phyloP scores from a whole-genome alignment of 1,140 invertebrate species.

The Muscidifurax raptorellus region DNA sequence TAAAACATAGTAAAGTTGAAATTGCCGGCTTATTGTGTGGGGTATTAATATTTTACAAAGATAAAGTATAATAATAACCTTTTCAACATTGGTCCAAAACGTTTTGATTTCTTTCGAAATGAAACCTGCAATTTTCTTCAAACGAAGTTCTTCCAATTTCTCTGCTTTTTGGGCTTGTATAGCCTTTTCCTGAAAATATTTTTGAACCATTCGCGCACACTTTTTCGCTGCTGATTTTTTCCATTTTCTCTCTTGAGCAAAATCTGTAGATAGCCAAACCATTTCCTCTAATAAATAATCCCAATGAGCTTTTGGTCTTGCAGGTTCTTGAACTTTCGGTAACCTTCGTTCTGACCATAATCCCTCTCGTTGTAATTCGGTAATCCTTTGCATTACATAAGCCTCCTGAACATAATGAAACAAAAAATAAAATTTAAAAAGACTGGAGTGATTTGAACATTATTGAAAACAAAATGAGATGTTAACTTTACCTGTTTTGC shows the following conservation, averaged over 20 bases:
- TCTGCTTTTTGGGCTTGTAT: constrained; percentile 91
- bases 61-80: constrained; percentile 76
- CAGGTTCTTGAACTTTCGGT: constrained; percentile 94
- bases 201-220: constrained; percentile 93
- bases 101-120: constrained; percentile 95
- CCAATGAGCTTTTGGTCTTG: constrained; percentile 96
- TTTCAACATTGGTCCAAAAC: constrained; percentile 98
- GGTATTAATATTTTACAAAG: constrained; percentile 57
- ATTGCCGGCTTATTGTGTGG: constrained; percentile 75
- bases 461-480: constrained; percentile 50
- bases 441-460: too few relatives aligned
- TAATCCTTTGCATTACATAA: constrained; percentile 93
- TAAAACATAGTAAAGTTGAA: constrained; percentile 63
- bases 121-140: constrained; percentile 91
- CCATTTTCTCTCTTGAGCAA: constrained; percentile 98
- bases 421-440: constrained; percentile 21
- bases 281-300: constrained; percentile 99
- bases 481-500: constrained; percentile 83
- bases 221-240: constrained; percentile 97
- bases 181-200: constrained; percentile 96
- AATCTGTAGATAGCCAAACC: constrained; percentile 98
- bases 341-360: constrained; percentile 94
- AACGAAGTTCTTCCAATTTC: constrained; percentile 91
- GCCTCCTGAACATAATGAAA: constrained; percentile 83
- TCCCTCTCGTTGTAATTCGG: constrained; percentile 91